phyloP scores from a whole-genome alignment of 1,140 invertebrate genomes.

The Hyposmocoma kahamanoa region DNA sequence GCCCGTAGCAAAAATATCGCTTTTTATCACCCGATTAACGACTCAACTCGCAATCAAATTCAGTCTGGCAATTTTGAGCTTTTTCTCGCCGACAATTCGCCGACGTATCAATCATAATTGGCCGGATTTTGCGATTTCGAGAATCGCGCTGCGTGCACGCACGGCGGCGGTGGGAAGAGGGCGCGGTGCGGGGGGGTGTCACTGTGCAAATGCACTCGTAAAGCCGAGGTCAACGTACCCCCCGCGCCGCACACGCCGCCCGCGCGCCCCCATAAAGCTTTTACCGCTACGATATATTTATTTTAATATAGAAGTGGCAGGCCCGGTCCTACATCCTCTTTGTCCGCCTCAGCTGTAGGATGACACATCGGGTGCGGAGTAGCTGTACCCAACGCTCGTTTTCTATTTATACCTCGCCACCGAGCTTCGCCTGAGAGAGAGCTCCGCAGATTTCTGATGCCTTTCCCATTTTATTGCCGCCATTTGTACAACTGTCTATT shows the following conservation, averaged over 20 bases:
- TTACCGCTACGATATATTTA: slow-evolving; percentile 53
- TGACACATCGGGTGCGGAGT: not conserved
- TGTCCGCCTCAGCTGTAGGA: not conserved
- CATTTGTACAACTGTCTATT: too few relatives aligned
- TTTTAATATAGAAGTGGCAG: slow-evolving; percentile 24
- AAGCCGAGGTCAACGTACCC: slow-evolving; percentile 25
- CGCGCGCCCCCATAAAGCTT: slow-evolving; percentile 34
- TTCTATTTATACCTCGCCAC: too few relatives aligned
- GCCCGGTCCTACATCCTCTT: not conserved
- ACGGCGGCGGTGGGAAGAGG: slow-evolving; percentile 16
- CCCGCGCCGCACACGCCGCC: slow-evolving; percentile 21
- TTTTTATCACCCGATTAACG: too few relatives aligned
- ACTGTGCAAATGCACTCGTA: slow-evolving; percentile 67
- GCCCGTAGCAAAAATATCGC: too few relatives aligned
- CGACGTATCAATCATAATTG: slow-evolving; percentile 64
- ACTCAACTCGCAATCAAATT: too few relatives aligned
- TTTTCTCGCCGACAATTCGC: slow-evolving; percentile 6
- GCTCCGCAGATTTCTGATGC: too few relatives aligned
- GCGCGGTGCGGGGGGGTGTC: slow-evolving; percentile 36
- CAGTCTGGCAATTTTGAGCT: not conserved
- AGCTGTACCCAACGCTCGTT: too few relatives aligned
- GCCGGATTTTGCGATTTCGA: slow-evolving; percentile 53
- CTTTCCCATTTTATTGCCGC: too few relatives aligned
- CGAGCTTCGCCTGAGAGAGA: too few relatives aligned
- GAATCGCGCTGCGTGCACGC: slow-evolving; percentile 55